Evolutionary conservation across 2,797 vertebrate species (phyloP).

Genomic region (Micromesistius poutassou): DNA sequence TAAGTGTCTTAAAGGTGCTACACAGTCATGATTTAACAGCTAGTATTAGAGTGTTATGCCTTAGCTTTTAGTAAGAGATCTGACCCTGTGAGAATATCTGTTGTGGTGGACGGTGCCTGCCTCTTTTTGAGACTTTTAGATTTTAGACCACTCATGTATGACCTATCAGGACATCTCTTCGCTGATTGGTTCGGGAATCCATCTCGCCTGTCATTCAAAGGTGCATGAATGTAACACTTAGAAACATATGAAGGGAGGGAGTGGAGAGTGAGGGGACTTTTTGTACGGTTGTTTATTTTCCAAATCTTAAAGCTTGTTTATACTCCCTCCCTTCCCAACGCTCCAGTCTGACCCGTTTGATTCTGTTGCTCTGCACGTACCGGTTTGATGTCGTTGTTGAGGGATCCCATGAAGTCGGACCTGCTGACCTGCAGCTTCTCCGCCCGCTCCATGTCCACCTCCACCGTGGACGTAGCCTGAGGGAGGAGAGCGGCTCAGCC

Average conservation of each 20-base stretch:
- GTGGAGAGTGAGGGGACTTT: too few species aligned
- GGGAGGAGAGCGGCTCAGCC: conserved; percentile 6
- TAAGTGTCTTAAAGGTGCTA: too few species aligned
- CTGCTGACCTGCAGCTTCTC: conserved; percentile 90
- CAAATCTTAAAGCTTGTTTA: too few species aligned
- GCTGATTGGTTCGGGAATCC: neutral
- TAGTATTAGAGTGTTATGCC: too few species aligned
- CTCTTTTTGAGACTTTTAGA: too few species aligned
- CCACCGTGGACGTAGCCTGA: conserved; percentile 92
- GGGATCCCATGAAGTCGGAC: conserved; percentile 86
- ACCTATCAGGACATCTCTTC: neutral
- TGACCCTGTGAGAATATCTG: neutral
- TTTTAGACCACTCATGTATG: too few species aligned
- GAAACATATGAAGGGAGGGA: too few species aligned
- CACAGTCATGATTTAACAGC: too few species aligned
- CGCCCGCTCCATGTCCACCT: conserved; percentile 96
- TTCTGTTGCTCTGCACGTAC: conserved; percentile 68
- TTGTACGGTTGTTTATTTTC: too few species aligned
- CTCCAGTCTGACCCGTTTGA: neutral
- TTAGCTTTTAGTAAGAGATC: neutral
- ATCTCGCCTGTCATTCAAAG: neutral
- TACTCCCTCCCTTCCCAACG: neutral
- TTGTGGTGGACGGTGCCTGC: too few species aligned
- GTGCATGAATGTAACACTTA: neutral
- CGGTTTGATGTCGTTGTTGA: conserved; percentile 97